A percentile compares a stretch with the other conserved stretches of the same genome.
Evolutionary conservation across 1,140 invertebrate genomes (phyloP).

Genomic region (Ladona fulva): DNA sequence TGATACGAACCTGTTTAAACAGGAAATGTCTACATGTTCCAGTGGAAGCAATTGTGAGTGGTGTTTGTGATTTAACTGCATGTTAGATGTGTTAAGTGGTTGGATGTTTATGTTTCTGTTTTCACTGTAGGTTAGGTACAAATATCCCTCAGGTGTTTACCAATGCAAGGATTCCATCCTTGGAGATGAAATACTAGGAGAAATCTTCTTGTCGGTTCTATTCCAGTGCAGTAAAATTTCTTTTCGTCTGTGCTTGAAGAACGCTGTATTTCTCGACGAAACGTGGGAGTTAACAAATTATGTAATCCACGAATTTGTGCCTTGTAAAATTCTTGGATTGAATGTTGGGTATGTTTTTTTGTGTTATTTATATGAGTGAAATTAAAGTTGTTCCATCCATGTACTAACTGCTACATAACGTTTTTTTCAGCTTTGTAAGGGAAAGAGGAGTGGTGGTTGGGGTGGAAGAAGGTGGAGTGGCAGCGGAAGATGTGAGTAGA

Average conservation of each 20-base stretch:
- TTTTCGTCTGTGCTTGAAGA: constrained; percentile 44
- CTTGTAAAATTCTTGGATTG: constrained; percentile 44
- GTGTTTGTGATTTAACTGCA: constrained; percentile 16
- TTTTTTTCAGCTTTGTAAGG: constrained; percentile 38
- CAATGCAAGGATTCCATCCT: constrained; percentile 33
- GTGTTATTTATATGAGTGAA: constrained; percentile 12
- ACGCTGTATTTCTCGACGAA: constrained; percentile 44
- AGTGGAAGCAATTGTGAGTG: constrained; percentile 42
- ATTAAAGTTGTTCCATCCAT: constrained; percentile 17
- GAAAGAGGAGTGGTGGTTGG: constrained; percentile 44
- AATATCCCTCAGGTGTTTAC: constrained; percentile 24
- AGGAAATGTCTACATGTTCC: constrained; percentile 46
- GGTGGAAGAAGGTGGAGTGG: constrained; percentile 44
- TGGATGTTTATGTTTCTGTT: neutral
- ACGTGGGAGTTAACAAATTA: constrained; percentile 44
- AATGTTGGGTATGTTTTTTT: constrained; percentile 39
- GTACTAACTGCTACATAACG: constrained; percentile 24
- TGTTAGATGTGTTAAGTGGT: neutral
- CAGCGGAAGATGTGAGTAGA: constrained; percentile 45
- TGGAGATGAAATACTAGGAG: constrained; percentile 46
- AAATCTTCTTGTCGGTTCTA: constrained; percentile 49
- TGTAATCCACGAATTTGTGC: constrained; percentile 41
- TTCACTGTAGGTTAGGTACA: constrained; percentile 20
- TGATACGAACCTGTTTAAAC: constrained; percentile 44
- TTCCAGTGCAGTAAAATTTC: constrained; percentile 42